Percentiles rank a stretch among this genome's conserved stretches.
Conservation (phyloP, 1,140 invertebrate genomes). For the Spodoptera litura region DNA sequence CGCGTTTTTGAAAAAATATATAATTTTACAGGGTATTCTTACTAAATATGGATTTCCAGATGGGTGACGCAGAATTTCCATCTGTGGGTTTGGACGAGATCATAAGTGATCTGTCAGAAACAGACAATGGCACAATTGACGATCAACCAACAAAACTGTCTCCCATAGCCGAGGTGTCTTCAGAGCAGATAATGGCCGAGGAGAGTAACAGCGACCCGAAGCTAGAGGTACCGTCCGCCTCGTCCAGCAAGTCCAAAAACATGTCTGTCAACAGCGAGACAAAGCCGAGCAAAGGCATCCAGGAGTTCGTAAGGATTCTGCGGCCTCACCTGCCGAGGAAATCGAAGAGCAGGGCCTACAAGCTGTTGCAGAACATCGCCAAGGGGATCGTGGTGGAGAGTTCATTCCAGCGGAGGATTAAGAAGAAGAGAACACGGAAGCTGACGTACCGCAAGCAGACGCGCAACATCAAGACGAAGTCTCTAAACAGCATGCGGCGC, state of each 20-base stretch:
- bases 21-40: conserved; percentile 1
- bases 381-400: conserved; percentile 34
- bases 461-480: not conserved
- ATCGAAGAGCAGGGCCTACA: conserved; percentile 51
- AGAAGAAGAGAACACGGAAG: conserved; percentile 21
- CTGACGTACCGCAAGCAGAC: conserved; percentile 1
- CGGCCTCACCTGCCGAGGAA: conserved; percentile 52
- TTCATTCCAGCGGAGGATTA: not conserved
- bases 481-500: not conserved
- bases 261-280: not conserved
- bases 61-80: not conserved
- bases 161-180: not conserved
- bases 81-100: not conserved
- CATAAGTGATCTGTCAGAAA: not conserved
- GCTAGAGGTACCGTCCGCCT: not conserved
- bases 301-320: conserved; percentile 13
- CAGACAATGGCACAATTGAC: not conserved
- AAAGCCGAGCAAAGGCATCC: conserved; percentile 10
- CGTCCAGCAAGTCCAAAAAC: conserved; percentile 4
- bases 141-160: not conserved
- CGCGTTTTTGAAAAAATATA: not conserved
- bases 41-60: conserved; percentile 19
- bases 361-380: conserved; percentile 48
- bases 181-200: not conserved
- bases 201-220: not conserved